Evolutionary conservation across 2,113 vertebrate genomes (phyloP).

Genomic region (Scartelaos histophorus): DNA sequence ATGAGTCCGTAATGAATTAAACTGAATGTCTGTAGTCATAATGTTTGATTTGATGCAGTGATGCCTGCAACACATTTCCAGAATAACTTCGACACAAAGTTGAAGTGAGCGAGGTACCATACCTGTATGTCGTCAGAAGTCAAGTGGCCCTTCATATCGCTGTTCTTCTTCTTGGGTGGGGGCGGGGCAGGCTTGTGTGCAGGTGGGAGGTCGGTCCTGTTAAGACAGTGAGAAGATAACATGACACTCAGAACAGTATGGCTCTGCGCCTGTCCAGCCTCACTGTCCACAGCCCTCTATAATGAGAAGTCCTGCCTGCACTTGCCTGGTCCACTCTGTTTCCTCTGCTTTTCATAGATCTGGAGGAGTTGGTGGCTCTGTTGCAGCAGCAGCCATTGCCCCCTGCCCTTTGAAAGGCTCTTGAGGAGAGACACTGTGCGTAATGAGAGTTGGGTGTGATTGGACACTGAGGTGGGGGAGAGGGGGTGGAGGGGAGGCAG

Average conservation of each 20-base stretch:
- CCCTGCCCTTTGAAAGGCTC: slow-evolving; percentile 76
- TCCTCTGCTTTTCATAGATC: slow-evolving; percentile 73
- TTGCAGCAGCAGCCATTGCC: slow-evolving; percentile 66
- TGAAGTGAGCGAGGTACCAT: slow-evolving; percentile 13
- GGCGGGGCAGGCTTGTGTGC: slow-evolving; percentile 85
- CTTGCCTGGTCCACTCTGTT: slow-evolving; percentile 74
- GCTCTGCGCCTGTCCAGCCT: slow-evolving; percentile 47
- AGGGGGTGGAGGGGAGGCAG: slow-evolving; percentile 57
- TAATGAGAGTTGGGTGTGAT: slow-evolving; percentile 76
- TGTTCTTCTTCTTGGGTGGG: slow-evolving; percentile 83
- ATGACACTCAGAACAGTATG: slow-evolving; percentile 66
- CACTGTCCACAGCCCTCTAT: slow-evolving; percentile 67
- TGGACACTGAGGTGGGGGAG: slow-evolving; percentile 75
- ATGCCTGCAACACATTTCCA: not conserved
- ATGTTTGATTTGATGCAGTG: too few species aligned
- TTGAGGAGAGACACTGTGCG: slow-evolving; percentile 72
- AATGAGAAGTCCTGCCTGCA: slow-evolving; percentile 75
- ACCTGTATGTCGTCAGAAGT: slow-evolving; percentile 90
- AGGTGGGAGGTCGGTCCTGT: slow-evolving; percentile 84
- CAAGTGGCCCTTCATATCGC: slow-evolving; percentile 83
- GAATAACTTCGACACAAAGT: not conserved
- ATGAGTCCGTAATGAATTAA: too few species aligned
- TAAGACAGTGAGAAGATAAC: slow-evolving; percentile 65
- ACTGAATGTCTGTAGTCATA: not conserved
- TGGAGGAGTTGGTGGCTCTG: slow-evolving; percentile 67